Conservation (phyloP, 1,140 invertebrate species). For the Lasaia peninsularis region DNA sequence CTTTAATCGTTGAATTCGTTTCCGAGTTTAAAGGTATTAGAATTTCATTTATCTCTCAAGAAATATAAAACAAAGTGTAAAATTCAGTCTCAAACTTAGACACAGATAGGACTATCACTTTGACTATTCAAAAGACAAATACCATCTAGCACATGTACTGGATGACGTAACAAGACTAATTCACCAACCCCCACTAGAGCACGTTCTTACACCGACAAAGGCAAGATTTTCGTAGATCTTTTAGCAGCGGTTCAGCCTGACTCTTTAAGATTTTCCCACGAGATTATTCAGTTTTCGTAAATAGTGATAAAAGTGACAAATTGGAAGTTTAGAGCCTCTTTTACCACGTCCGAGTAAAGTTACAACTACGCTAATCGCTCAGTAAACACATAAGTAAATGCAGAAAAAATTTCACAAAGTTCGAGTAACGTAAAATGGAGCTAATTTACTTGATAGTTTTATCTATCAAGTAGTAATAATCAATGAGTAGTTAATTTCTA, state of each 20-base stretch:
- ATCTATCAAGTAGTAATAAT: no score
- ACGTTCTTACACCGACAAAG: conserved; percentile 33
- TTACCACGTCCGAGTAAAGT: no score
- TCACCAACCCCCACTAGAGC: conserved; percentile 37
- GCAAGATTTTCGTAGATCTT: conserved; percentile 26
- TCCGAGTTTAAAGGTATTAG: no score
- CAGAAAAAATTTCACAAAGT: no score
- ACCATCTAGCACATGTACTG: conserved; percentile 3
- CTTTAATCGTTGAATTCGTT: no score
- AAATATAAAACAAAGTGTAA: neutral
- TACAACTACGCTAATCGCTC: no score
- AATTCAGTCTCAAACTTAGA: neutral
- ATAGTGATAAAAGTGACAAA: conserved; percentile 5
- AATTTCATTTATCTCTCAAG: no score
- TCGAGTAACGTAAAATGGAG: no score
- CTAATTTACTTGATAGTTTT: no score
- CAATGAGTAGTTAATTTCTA: no score
- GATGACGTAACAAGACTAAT: conserved; percentile 30
- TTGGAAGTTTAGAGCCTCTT: neutral
- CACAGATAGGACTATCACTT: no score
- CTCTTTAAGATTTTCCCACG: conserved; percentile 17
- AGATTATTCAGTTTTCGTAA: conserved; percentile 6
- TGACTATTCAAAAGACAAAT: neutral
- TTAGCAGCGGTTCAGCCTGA: conserved; percentile 14
- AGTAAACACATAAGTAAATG: no score